A percentile compares a stretch with the other conserved stretches of the same genome.
Evolutionary conservation across 2,797 vertebrate genomes (phyloP).

Genomic region (Buceros bicornis): DNA sequence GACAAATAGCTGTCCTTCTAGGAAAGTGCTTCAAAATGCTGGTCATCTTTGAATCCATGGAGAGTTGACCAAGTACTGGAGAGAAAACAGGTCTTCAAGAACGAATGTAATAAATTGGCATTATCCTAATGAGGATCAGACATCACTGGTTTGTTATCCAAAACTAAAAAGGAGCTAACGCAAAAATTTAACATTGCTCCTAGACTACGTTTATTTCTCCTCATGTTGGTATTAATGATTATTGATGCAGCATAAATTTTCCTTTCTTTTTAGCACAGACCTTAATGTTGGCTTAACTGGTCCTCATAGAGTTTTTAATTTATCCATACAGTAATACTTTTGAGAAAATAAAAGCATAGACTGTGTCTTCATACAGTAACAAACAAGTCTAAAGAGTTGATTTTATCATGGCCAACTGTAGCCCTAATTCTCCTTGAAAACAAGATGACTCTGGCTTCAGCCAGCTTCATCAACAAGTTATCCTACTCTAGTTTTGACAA

Average conservation of each 20-base stretch:
- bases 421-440: neutral
- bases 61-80: neutral
- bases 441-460: neutral
- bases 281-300: neutral
- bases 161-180: neutral
- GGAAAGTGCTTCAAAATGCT: neutral
- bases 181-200: neutral
- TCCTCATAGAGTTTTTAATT: neutral
- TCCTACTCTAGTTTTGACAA: neutral
- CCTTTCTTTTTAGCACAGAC: neutral
- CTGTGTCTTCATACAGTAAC: neutral
- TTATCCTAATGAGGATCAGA: neutral
- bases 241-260: neutral
- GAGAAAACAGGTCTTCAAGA: neutral
- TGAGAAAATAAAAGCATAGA: neutral
- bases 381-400: neutral
- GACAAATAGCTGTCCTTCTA: neutral
- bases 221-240: neutral
- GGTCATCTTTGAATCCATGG: neutral
- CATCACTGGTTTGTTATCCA: neutral
- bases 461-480: neutral
- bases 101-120: neutral
- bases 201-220: neutral
- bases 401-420: neutral
- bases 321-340: neutral